Percentiles rank a stretch among this genome's conserved stretches.
Conservation (phyloP, 2,888 invertebrate species). For the Sceliomorpha sp. region DNA sequence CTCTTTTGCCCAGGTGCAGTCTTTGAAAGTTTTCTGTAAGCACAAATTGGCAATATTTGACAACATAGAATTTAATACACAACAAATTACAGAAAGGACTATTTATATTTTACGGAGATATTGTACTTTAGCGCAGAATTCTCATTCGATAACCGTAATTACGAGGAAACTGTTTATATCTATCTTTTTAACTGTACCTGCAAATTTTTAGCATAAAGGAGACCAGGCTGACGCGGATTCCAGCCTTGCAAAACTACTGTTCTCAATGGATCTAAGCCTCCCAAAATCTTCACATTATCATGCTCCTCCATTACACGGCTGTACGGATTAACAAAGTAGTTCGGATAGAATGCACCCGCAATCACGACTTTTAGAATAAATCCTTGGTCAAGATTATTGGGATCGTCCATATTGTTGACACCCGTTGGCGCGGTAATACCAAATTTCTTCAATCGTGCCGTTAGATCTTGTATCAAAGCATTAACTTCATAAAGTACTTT, state of each 20-base stretch:
- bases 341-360: slow-evolving; percentile 95
- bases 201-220: slow-evolving; percentile 85
- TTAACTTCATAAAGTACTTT: slow-evolving; percentile 88
- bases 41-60: too few species aligned
- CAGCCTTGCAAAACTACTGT: slow-evolving; percentile 85
- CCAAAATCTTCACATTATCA: slow-evolving; percentile 82
- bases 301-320: slow-evolving; percentile 83
- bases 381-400: slow-evolving; percentile 81
- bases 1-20: too few species aligned
- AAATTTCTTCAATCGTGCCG: slow-evolving; percentile 82
- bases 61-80: too few species aligned
- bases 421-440: slow-evolving; percentile 80
- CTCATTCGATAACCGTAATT: too few species aligned
- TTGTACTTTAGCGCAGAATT: too few species aligned
- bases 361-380: slow-evolving; percentile 87
- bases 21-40: too few species aligned
- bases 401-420: slow-evolving; percentile 21
- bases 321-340: slow-evolving; percentile 87
- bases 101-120: too few species aligned
- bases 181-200: slow-evolving; percentile 83
- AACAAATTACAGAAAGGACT: too few species aligned
- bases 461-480: slow-evolving; percentile 87
- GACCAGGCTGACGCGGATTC: slow-evolving; percentile 85
- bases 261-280: slow-evolving; percentile 88
- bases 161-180: too few species aligned